Base-by-base conservation (phyloP, 2,888 invertebrate species). In the Meghimatium bilineatum region DNA sequence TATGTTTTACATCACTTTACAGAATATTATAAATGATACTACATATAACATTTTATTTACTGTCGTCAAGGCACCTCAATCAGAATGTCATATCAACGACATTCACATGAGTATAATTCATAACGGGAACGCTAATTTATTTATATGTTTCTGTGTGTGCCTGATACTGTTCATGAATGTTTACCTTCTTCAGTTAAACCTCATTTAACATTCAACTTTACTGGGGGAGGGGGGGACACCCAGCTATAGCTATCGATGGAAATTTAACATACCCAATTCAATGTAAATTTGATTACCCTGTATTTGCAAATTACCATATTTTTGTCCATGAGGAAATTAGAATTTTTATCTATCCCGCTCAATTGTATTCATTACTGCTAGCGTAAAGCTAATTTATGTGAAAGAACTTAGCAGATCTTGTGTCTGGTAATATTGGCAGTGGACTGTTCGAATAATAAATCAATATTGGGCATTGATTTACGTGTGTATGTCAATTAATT, bases 381-480 rank as follows among this genome's bases (percentile, higher is more conserved):
- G 72, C 17, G n/a, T 29, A 74, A 29, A 29, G 72, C 32, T 49
- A 49, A 14, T 17, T 74, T 17, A 74, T 29, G 12, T 49, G 49
- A 74, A 49, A 74, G 49, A 14, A 6, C 26, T 29, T 44, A n/a
- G 44, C 49, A 49, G 44, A 74, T 74, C 12, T 36, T 44, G 49
- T 74, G 10, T 49, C 72, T 29, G 29, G 72, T 14, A 49, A n/a
- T 74, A 74, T 74, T 74, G 29, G 72, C 72, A 49, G 12, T 74
- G 49, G 49, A 44, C 10, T 20, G 49, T 49, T 49, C 72, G 12
- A 74, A n/a, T 26, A 49, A 49, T 49, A 29, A 74, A 49, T 49
- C 72, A 74, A 49, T 49, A 74, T 29, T 26, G 5, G 72, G 14
- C 49, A 49, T 74, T 74, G 44, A 44, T 49, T 74, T 74, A 1